A percentile compares a stretch with the other conserved stretches of the same genome.
Evolutionary conservation across 2,888 invertebrate genomes (phyloP).

Genomic region (Drosophila cognata): DNA sequence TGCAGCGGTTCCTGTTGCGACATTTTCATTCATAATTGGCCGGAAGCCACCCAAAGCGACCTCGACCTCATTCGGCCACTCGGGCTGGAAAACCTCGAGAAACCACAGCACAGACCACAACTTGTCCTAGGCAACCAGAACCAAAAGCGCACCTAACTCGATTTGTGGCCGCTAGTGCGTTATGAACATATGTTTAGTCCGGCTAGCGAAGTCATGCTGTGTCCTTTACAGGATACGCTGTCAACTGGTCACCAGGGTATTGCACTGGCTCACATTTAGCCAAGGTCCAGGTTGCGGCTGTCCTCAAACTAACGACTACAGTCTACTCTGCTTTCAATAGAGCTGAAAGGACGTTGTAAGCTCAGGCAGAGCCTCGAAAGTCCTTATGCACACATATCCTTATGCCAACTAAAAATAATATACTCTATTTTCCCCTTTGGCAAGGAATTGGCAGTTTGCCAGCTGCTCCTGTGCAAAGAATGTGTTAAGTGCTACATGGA

Average conservation of each 20-base stretch:
- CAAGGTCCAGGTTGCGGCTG: conserved; percentile 6
- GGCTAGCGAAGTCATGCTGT: conserved; percentile 1
- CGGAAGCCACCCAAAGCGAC: conserved; percentile 53
- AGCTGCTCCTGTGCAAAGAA: not conserved
- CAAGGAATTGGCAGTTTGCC: not conserved
- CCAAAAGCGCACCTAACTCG: conserved; percentile 17
- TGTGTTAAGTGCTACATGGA: not conserved
- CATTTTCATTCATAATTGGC: conserved; percentile 76
- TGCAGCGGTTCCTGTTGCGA: conserved; percentile 39
- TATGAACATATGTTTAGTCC: not conserved
- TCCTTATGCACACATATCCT: not conserved
- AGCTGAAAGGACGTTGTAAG: not conserved
- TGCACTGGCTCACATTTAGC: conserved; percentile 13
- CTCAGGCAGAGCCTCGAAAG: not conserved
- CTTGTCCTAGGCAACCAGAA: conserved; percentile 6
- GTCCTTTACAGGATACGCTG: conserved; percentile 7
- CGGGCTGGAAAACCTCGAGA: conserved; percentile 51
- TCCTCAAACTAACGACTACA: not conserved
- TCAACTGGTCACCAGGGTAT: conserved; percentile 22
- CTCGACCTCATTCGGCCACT: conserved; percentile 60
- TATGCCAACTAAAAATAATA: not conserved
- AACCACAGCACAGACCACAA: conserved; percentile 23
- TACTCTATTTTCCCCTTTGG: not conserved
- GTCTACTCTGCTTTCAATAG: not conserved
- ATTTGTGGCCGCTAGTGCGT: conserved; percentile 11